These are phyloP conservation scores for Propsilocerus akamusi DNA, from an alignment of 1,140 invertebrate genomes.

Conservation along the genomic window DNA sequence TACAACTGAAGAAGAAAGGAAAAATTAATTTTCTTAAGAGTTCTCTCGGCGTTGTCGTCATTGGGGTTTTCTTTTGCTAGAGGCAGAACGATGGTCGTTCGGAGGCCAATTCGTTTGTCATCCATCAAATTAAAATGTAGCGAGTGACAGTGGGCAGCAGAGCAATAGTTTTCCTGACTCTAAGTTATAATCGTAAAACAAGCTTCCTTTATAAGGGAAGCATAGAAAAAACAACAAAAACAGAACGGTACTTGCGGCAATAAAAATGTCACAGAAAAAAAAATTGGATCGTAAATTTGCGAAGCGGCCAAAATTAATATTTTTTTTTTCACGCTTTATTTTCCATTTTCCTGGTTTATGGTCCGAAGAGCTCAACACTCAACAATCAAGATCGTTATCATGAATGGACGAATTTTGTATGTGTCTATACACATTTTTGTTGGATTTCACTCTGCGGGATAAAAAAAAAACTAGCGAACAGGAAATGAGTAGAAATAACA, in stretches of 20 bases:
- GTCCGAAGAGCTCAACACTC: not conserved
- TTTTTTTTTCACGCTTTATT: not conserved
- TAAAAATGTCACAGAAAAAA: constrained; percentile 3
- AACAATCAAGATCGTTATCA: not conserved
- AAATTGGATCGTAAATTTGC: constrained; percentile 1
- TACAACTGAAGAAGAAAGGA: not conserved
- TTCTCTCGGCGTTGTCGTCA: not conserved
- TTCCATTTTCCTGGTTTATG: not conserved
- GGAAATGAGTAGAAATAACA: not conserved
- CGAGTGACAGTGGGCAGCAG: not conserved
- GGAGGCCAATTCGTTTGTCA: not conserved
- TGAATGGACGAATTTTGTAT: not conserved
- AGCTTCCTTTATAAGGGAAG: too few species aligned
- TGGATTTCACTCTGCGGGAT: too few species aligned
- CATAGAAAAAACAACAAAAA: not conserved
- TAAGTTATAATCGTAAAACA: constrained; percentile 2
- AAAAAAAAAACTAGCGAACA: not conserved
- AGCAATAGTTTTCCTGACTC: not conserved
- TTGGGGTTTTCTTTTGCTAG: too few species aligned
- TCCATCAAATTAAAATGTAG: not conserved
- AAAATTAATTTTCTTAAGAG: not conserved
- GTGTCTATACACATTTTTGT: not conserved
- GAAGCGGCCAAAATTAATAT: constrained; percentile 1
- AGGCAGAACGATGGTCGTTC: too few species aligned
- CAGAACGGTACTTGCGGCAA: not conserved